Percentiles rank a stretch among this genome's conserved stretches.
phyloP scores from a whole-genome alignment of 2,113 vertebrate genomes.

The Hemicordylus capensis region DNA sequence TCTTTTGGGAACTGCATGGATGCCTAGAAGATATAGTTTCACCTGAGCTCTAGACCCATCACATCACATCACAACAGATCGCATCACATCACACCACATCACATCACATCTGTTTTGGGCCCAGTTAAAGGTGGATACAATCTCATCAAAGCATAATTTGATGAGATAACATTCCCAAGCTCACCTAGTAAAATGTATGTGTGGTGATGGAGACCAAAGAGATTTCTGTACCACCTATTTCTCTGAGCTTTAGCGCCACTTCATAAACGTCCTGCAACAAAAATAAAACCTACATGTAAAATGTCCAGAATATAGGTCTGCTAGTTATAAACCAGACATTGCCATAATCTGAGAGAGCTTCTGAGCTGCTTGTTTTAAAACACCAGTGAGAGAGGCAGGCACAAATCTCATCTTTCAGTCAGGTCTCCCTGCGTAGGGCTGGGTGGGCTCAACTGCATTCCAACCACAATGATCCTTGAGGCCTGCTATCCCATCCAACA shows the following conservation, averaged over 20 bases:
- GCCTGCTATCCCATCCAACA: neutral
- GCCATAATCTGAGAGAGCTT: neutral
- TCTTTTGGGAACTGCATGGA: too few species aligned
- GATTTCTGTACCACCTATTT: neutral
- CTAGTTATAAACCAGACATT: neutral
- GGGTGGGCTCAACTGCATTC: neutral
- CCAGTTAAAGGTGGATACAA: neutral
- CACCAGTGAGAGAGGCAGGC: neutral
- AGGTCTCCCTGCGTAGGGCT: neutral
- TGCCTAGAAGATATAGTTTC: too few species aligned
- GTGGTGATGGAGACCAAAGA: neutral
- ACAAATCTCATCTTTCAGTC: neutral
- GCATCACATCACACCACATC: too few species aligned
- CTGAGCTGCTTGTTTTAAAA: neutral
- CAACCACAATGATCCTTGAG: constrained; percentile 14
- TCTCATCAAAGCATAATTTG: neutral
- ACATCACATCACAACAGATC: too few species aligned
- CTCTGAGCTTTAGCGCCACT: neutral
- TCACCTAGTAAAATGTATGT: neutral
- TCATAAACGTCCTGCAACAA: neutral
- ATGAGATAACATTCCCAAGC: neutral
- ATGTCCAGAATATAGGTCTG: neutral
- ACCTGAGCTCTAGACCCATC: too few species aligned
- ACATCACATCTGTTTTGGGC: neutral
- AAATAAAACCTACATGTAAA: neutral